Evolutionary conservation across 2,113 vertebrate species (phyloP).

Genomic region (Anoura caudifer): DNA sequence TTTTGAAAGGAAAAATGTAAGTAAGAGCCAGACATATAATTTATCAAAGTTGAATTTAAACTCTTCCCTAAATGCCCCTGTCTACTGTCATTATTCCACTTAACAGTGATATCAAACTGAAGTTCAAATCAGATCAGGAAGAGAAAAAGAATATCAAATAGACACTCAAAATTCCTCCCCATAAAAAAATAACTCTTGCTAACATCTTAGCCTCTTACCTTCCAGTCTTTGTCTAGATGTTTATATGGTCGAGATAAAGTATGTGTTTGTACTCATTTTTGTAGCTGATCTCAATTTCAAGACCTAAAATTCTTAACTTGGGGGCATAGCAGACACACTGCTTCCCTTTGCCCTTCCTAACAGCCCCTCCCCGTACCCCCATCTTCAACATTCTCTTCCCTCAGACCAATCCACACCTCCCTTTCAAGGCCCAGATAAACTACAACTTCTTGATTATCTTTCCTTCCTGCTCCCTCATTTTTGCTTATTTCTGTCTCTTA

Average conservation of each 20-base stretch:
- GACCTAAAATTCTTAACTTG: neutral
- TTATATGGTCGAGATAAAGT: neutral
- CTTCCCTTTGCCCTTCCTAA: neutral
- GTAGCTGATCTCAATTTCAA: slow-evolving; percentile 31
- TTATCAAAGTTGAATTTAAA: slow-evolving; percentile 43
- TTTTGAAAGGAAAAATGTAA: neutral
- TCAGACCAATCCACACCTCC: neutral
- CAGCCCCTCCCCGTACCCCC: neutral
- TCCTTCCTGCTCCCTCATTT: neutral
- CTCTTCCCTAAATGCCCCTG: neutral
- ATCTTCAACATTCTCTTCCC: neutral
- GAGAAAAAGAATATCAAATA: neutral
- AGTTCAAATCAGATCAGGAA: slow-evolving; percentile 19
- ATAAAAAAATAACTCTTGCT: slow-evolving; percentile 16
- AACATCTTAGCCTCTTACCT: neutral
- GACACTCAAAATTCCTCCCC: neutral
- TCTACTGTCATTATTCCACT: slow-evolving; percentile 6
- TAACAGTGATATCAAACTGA: slow-evolving; percentile 13
- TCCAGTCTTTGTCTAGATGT: neutral
- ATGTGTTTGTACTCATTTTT: neutral
- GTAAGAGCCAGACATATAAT: neutral
- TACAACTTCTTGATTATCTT: neutral
- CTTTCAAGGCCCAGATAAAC: neutral
- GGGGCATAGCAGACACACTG: neutral
- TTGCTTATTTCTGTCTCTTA: neutral